Percentiles rank a stretch among this genome's conserved stretches.
These are phyloP conservation scores for Frieseomelitta varia DNA, from an alignment of 1,140 invertebrate species.

Conservation along the genomic window DNA sequence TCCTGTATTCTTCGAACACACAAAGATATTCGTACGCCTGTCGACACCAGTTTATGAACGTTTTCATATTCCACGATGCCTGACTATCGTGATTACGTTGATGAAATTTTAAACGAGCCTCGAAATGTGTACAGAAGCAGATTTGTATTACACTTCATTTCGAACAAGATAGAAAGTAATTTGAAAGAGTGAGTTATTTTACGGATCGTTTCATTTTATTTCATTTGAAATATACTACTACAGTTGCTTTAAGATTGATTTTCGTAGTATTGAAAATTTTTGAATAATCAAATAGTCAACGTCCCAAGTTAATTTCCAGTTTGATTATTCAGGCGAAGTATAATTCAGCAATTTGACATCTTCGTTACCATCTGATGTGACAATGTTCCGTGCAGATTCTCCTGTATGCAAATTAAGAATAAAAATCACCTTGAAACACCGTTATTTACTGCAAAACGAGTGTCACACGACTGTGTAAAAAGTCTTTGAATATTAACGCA, in stretches of 20 bases:
- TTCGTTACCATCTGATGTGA: no score
- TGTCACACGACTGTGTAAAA: neutral
- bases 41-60: no score
- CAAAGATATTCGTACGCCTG: no score
- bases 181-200: neutral
- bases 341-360: no score
- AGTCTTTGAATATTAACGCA: neutral
- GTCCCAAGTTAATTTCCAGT: no score
- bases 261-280: no score
- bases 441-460: neutral
- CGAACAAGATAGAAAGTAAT: neutral
- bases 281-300: no score
- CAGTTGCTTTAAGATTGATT: no score
- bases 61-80: neutral
- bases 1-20: neutral
- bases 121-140: neutral
- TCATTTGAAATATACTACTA: no score
- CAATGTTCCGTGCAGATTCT: neutral
- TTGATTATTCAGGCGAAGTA: no score
- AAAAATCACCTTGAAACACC: neutral
- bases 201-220: no score
- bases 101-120: neutral
- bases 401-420: neutral
- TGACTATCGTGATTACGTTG: neutral
- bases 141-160: neutral